A percentile compares a stretch with the other conserved stretches of the same genome.
Conservation (phyloP, 2,888 invertebrate species). For the Fissipunctia ypsillon region DNA sequence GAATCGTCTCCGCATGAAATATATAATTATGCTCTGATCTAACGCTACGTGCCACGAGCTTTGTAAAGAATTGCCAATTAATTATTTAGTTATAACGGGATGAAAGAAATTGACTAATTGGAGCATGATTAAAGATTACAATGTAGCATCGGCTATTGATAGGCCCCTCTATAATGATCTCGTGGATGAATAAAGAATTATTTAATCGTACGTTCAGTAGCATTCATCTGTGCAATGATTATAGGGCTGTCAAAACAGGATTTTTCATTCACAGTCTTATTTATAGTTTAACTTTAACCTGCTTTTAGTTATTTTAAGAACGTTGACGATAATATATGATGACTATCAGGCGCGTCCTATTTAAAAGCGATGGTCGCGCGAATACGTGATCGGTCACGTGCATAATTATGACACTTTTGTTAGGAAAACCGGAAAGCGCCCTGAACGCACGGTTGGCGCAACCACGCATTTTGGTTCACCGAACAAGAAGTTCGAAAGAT, state of each 20-base stretch:
- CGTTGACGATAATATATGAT: too few species aligned
- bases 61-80: slow-evolving; percentile 34
- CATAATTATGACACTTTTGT: too few species aligned
- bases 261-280: background rate
- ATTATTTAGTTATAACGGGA: slow-evolving; percentile 5
- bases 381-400: too few species aligned
- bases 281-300: too few species aligned
- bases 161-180: slow-evolving; percentile 1
- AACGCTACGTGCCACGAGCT: slow-evolving; percentile 10
- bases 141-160: slow-evolving; percentile 22
- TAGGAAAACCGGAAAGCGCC: too few species aligned
- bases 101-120: slow-evolving; percentile 26
- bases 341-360: too few species aligned
- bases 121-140: slow-evolving; percentile 34
- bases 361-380: too few species aligned
- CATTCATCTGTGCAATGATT: slow-evolving; percentile 23
- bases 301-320: background rate
- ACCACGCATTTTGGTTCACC: too few species aligned
- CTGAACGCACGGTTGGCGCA: too few species aligned
- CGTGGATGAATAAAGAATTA: slow-evolving; percentile 35
- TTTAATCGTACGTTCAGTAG: slow-evolving; percentile 36
- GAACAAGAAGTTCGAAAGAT: too few species aligned
- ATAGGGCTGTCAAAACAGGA: slow-evolving; percentile 16
- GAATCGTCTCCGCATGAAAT: slow-evolving; percentile 39
- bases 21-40: slow-evolving; percentile 48